These are phyloP conservation scores for Embiotoca jacksoni DNA, from an alignment of 2,113 vertebrate species.

Conservation along the genomic window DNA sequence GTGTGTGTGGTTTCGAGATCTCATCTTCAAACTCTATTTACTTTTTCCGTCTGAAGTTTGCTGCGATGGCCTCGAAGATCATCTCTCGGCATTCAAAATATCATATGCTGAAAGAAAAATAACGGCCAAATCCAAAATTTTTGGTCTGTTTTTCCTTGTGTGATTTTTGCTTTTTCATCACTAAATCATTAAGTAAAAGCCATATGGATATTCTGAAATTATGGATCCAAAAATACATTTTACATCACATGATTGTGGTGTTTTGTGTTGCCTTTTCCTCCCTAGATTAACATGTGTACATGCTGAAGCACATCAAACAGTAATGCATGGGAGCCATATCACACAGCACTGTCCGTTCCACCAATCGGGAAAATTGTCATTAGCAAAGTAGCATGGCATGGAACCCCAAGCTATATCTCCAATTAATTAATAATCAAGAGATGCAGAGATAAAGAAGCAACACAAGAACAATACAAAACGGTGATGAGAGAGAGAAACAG, in stretches of 20 bases:
- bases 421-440: slow-evolving; percentile 59
- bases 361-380: slow-evolving; percentile 55
- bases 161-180: neutral
- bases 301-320: neutral
- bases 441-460: slow-evolving; percentile 54
- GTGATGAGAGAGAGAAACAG: slow-evolving; percentile 62
- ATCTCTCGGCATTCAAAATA: neutral
- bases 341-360: slow-evolving; percentile 13
- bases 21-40: slow-evolving; percentile 42
- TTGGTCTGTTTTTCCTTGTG: neutral
- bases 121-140: neutral
- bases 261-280: neutral
- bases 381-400: slow-evolving; percentile 53
- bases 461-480: slow-evolving; percentile 9
- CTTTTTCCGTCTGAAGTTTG: slow-evolving; percentile 43
- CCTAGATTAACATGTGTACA: neutral
- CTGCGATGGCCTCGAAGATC: slow-evolving; percentile 19
- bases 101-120: slow-evolving; percentile 16
- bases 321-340: neutral
- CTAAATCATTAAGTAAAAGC: neutral
- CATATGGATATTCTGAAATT: too few species aligned
- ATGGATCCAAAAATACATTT: neutral
- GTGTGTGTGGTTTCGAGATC: slow-evolving; percentile 55
- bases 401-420: neutral
- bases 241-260: neutral